Evolutionary conservation across 2,797 vertebrate species (phyloP).

Genomic region (Nyctibius grandis): DNA sequence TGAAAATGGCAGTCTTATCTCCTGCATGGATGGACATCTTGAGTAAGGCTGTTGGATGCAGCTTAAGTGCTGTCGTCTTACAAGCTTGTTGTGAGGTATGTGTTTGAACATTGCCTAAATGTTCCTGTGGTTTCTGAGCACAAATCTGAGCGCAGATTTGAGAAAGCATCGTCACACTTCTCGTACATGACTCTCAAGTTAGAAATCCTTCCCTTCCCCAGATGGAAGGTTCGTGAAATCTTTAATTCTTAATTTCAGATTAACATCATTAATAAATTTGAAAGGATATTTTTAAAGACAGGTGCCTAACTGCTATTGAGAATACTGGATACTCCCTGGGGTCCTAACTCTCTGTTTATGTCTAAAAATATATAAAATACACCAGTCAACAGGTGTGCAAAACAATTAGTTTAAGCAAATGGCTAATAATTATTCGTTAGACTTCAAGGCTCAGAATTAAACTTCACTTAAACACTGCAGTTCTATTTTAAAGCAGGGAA

Average conservation of each 20-base stretch:
- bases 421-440: background rate
- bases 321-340: background rate
- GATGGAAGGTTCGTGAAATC: background rate
- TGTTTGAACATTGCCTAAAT: background rate
- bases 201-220: background rate
- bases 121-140: background rate
- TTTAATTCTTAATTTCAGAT: background rate
- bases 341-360: background rate
- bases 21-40: background rate
- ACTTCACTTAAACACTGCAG: background rate
- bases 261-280: background rate
- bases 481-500: background rate
- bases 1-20: background rate
- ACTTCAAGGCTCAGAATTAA: background rate
- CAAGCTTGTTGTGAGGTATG: background rate
- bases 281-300: background rate
- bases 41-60: background rate
- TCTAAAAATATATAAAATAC: background rate
- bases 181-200: background rate
- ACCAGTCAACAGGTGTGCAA: background rate
- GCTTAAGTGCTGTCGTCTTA: background rate
- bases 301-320: background rate
- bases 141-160: background rate
- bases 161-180: background rate
- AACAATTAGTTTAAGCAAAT: background rate